These are phyloP conservation scores for Antheraea mylitta DNA, from an alignment of 1,140 invertebrate genomes.

Conservation along the genomic window DNA sequence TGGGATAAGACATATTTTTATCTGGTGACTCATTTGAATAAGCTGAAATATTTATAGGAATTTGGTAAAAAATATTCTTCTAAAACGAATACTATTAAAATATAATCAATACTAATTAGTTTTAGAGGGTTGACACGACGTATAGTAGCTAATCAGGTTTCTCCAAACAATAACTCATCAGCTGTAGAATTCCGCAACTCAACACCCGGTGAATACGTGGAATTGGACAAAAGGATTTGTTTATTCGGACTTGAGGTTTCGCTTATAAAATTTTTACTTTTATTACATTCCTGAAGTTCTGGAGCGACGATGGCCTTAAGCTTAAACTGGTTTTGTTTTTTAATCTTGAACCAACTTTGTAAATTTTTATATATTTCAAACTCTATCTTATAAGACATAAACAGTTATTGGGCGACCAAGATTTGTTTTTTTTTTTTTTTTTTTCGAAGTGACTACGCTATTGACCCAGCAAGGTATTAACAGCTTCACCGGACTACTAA, in stretches of 20 bases:
- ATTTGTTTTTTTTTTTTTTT: too few species aligned
- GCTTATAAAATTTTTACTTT: constrained; percentile 50
- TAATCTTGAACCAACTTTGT: constrained; percentile 19
- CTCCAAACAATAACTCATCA: constrained; percentile 60
- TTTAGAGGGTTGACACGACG: background rate
- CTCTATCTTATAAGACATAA: background rate
- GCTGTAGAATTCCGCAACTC: constrained; percentile 68
- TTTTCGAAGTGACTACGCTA: too few species aligned
- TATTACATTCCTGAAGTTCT: constrained; percentile 60
- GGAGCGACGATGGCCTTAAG: constrained; percentile 43
- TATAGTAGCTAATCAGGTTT: constrained; percentile 34
- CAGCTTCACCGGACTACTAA: too few species aligned
- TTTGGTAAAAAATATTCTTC: background rate
- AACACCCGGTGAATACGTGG: constrained; percentile 55
- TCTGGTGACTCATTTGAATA: too few species aligned
- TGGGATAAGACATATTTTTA: too few species aligned
- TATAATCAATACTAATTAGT: background rate
- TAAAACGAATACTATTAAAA: background rate
- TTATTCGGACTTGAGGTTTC: constrained; percentile 45
- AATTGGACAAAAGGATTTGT: constrained; percentile 73
- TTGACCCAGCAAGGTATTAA: too few species aligned
- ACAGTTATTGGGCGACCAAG: too few species aligned
- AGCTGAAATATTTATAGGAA: too few species aligned
- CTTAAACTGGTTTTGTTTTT: constrained; percentile 46
- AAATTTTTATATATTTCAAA: background rate